phyloP scores from a whole-genome alignment of 2,797 vertebrate species.

The Calcarius lapponicus region DNA sequence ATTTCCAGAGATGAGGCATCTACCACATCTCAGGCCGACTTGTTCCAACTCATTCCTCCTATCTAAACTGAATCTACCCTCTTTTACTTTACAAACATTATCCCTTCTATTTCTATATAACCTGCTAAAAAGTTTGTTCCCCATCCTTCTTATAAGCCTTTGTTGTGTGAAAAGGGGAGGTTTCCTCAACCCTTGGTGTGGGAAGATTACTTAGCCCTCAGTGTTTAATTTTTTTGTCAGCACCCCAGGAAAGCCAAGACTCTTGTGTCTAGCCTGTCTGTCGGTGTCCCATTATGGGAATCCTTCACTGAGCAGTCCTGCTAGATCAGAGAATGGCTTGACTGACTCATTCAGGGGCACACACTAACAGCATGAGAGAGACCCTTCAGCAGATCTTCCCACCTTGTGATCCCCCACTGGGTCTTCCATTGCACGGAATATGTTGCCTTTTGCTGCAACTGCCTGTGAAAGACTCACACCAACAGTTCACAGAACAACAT shows the following conservation, averaged over 20 bases:
- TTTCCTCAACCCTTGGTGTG: neutral
- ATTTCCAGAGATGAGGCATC: neutral
- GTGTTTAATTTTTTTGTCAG: neutral
- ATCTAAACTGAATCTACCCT: neutral
- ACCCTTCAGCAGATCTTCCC: neutral
- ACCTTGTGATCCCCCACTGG: neutral
- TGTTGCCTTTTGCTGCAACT: rapidly evolving
- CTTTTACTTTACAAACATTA: neutral
- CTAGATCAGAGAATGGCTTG: rapidly evolving
- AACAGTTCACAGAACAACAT: neutral
- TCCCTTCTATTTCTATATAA: neutral
- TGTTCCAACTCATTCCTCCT: neutral
- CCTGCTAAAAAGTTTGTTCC: neutral
- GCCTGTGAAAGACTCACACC: neutral
- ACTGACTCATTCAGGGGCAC: neutral
- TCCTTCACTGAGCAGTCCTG: no score
- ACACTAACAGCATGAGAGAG: neutral
- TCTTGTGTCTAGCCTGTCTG: neutral
- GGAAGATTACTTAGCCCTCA: neutral
- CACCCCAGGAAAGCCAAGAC: rapidly evolving
- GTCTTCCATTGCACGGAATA: rapidly evolving
- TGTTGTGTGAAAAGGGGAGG: neutral
- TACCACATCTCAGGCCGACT: neutral
- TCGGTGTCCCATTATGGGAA: neutral
- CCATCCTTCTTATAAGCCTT: neutral